Evolutionary conservation across 2,888 invertebrate species (phyloP).

Genomic region (Scaptomyza polygonia): DNA sequence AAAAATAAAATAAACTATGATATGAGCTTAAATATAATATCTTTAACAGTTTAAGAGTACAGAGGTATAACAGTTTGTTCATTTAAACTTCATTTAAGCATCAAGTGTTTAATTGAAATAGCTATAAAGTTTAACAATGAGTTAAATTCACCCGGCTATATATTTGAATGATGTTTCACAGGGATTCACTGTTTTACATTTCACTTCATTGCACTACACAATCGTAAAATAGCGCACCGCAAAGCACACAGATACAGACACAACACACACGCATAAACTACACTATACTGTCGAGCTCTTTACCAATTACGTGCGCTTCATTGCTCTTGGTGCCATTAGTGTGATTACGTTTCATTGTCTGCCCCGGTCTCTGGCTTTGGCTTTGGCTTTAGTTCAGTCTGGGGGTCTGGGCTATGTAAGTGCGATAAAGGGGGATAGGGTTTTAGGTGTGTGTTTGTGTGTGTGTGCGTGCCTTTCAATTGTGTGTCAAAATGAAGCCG

Average conservation of each 20-base stretch:
- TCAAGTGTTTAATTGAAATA: slow-evolving; percentile 27
- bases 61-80: background rate
- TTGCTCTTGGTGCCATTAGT: slow-evolving; percentile 79
- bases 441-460: slow-evolving; percentile 5
- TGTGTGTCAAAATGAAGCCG: slow-evolving; percentile 79
- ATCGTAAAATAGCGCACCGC: slow-evolving; percentile 37
- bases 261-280: slow-evolving; percentile 16
- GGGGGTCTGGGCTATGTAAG: slow-evolving; percentile 34
- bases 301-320: slow-evolving; percentile 80
- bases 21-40: too few species aligned
- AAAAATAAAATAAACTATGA: too few species aligned
- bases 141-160: background rate
- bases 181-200: slow-evolving; percentile 59
- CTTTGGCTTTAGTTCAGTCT: slow-evolving; percentile 28
- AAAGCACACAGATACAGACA: slow-evolving; percentile 37
- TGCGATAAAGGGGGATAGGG: slow-evolving; percentile 12
- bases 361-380: slow-evolving; percentile 57
- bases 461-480: slow-evolving; percentile 75
- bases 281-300: slow-evolving; percentile 71
- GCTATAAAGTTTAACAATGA: slow-evolving; percentile 27
- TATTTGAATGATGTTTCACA: slow-evolving; percentile 46
- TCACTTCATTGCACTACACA: slow-evolving; percentile 55
- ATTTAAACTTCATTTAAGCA: background rate
- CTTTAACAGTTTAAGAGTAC: too few species aligned
- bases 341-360: slow-evolving; percentile 80